Evolutionary conservation across 1,140 invertebrate genomes (phyloP).

Genomic region (Chionoecetes opilio): DNA sequence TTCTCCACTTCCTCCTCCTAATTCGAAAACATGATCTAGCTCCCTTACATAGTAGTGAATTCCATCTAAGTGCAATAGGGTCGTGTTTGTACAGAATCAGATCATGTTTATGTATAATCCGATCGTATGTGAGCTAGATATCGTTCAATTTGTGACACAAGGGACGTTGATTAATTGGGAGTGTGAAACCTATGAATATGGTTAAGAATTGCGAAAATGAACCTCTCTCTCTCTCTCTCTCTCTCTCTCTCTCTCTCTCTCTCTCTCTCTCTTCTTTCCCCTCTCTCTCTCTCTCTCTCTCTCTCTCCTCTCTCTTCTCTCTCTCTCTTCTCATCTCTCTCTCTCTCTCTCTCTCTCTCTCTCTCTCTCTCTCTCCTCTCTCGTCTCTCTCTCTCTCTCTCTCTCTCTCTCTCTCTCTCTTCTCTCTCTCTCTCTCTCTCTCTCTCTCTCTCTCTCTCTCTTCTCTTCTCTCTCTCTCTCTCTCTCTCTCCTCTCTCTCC

Average conservation of each 20-base stretch:
- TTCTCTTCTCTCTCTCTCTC: too few species aligned
- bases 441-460: conserved; percentile 20
- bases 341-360: conserved; percentile 21
- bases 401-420: conserved; percentile 2
- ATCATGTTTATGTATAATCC: conserved; percentile 6
- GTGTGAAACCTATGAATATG: conserved; percentile 11
- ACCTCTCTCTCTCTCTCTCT: conserved; percentile 18
- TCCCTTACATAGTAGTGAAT: background rate
- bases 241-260: conserved; percentile 2
- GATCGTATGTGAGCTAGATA: background rate
- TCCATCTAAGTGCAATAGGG: background rate
- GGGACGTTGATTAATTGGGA: background rate
- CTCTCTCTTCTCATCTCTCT: background rate
- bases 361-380: too few species aligned
- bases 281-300: conserved; percentile 27
- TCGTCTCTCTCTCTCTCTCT: conserved; percentile 23
- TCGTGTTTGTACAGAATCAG: conserved; percentile 8
- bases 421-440: conserved; percentile 6
- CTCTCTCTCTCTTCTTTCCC: too few species aligned
- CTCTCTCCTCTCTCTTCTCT: background rate
- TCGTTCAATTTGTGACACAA: conserved; percentile 4
- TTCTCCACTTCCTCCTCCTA: background rate
- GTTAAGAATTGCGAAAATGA: background rate
- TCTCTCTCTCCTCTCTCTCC: background rate
- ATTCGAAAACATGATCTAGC: background rate